phyloP scores from a whole-genome alignment of 2,888 invertebrate species.

The Clostera curtula region DNA sequence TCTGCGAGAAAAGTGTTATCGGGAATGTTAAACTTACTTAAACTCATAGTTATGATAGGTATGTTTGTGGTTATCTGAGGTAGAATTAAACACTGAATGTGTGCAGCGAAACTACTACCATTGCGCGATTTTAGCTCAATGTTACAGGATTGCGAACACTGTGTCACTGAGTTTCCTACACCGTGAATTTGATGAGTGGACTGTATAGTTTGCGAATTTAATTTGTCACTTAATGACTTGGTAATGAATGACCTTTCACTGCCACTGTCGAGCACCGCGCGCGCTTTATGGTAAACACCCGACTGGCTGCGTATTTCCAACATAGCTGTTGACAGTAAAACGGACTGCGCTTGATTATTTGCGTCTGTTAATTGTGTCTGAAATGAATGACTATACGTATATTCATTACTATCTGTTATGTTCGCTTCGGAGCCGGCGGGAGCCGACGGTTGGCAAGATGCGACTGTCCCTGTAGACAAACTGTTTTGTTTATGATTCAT shows the following conservation, averaged over 20 bases:
- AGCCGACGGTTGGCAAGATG: too few species aligned
- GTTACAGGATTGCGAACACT: slow-evolving; percentile 12
- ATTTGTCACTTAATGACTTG: slow-evolving; percentile 10
- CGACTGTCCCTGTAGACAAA: too few species aligned
- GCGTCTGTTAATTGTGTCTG: neutral
- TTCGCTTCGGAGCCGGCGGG: too few species aligned
- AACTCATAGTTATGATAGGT: neutral
- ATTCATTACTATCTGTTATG: too few species aligned
- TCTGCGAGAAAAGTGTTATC: slow-evolving; percentile 6
- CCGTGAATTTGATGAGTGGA: slow-evolving; percentile 17
- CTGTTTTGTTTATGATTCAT: neutral
- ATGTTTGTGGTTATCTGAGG: slow-evolving; percentile 4
- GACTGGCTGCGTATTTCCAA: neutral
- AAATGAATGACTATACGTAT: neutral
- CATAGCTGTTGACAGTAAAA: neutral
- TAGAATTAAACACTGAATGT: slow-evolving; percentile 14
- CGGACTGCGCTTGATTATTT: neutral
- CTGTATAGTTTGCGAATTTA: slow-evolving; percentile 16
- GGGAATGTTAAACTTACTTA: slow-evolving; percentile 3
- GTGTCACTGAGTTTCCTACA: slow-evolving; percentile 12
- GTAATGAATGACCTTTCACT: slow-evolving; percentile 16
- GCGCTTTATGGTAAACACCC: neutral
- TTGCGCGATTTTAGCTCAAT: slow-evolving; percentile 9
- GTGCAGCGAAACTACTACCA: slow-evolving; percentile 4
- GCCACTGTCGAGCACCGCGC: slow-evolving; percentile 5